Evolutionary conservation across 2,888 invertebrate species (phyloP).

Genomic region (Sinohyriopsis cumingii): DNA sequence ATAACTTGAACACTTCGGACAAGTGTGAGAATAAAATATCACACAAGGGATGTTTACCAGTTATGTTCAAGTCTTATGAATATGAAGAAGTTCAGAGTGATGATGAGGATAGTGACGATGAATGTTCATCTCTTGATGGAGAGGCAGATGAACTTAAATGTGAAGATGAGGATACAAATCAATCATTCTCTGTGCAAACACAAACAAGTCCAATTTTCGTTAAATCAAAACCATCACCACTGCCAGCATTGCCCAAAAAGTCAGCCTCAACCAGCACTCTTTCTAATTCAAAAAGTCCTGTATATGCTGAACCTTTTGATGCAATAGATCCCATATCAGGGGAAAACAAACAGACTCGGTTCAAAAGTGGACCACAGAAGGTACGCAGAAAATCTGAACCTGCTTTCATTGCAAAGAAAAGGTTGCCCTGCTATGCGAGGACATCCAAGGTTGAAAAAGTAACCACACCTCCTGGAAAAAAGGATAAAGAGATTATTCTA

Average conservation of each 20-base stretch:
- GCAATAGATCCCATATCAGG: slow-evolving; percentile 51
- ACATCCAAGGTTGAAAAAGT: too few relatives aligned
- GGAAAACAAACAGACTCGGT: slow-evolving; percentile 17
- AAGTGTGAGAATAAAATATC: slow-evolving; percentile 4
- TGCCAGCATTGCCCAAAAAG: slow-evolving; percentile 26
- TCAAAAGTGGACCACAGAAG: slow-evolving; percentile 31
- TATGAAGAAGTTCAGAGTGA: slow-evolving; percentile 23
- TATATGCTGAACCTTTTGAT: slow-evolving; percentile 73
- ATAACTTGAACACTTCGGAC: not conserved
- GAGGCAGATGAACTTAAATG: slow-evolving; percentile 17
- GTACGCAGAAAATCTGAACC: slow-evolving; percentile 56
- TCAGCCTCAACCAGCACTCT: slow-evolving; percentile 41
- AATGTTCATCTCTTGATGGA: slow-evolving; percentile 9
- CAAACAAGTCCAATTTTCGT: slow-evolving; percentile 42
- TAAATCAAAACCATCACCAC: slow-evolving; percentile 41
- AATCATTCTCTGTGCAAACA: slow-evolving; percentile 33
- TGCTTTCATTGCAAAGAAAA: slow-evolving; percentile 21
- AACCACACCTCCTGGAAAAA: too few relatives aligned
- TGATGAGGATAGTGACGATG: slow-evolving; percentile 28
- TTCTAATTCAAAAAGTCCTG: slow-evolving; percentile 56
- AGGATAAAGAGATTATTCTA: too few relatives aligned
- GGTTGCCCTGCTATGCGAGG: not conserved
- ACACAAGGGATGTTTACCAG: slow-evolving; percentile 3
- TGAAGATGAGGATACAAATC: slow-evolving; percentile 14
- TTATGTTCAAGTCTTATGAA: not conserved